Evolutionary conservation across 2,797 vertebrate genomes (phyloP), one percentile per base, ranked within the genome.

Genomic region (Nyctalus aviator): DNA sequence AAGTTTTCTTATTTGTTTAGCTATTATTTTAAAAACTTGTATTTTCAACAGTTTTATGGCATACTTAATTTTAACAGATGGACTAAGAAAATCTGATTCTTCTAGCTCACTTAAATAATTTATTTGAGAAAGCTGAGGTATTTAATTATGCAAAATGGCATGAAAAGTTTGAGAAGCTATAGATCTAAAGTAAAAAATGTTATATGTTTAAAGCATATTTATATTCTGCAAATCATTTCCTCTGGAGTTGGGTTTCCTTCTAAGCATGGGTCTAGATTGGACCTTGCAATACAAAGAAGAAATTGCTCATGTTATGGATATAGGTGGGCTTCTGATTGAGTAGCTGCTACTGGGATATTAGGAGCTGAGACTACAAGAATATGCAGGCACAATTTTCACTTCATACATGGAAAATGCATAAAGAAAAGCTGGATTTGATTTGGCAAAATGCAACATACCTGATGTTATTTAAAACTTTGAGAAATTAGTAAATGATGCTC

Each of bases 221-320:
- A 62, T 64, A 72, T 27, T 88, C 87, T 90, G 23, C 23, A 92
- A 72, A 68, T 92, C 44, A 88, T 79, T 83, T 94, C n/a, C n/a
- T 79, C 20, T 48, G 21, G 69, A 53, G 72, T 59, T 73, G 13
- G 11, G 9, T 32, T 90, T 71, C 20, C 66, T 86, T 44, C 6
- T 64, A 77, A n/a, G 3, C 48, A 14, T 37, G 64, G 13, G 13
- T 57, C 27, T 77, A 86, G 57, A 94, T 9, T 57, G 15, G 20
- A 85, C 18, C n/a, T 91, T 59, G n/a, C 21, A 62, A 72, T 55
- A 25, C 53, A 55, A 86, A 79, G 59, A 84, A 82, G 86, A 76
- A 85, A 66, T 37, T 59, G 17, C 10, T 53, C 62, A 27, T 69
- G 48, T 81, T 69, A 44, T 10, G 76, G 76, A 84, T 77, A 71